Base-by-base conservation (phyloP, 2,888 invertebrate species). In the Nineta flava region DNA sequence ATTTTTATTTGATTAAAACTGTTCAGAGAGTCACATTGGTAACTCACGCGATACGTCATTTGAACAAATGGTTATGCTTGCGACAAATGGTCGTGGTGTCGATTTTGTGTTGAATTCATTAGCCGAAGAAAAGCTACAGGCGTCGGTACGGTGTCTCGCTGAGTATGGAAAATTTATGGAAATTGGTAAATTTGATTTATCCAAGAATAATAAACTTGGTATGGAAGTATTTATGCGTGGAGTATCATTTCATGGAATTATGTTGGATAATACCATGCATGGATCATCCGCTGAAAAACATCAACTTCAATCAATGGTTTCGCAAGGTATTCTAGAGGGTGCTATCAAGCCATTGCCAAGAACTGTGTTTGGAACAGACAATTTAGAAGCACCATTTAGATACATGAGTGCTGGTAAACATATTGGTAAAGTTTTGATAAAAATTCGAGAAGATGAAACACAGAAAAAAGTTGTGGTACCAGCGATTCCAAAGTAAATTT, bases 71-170 rank as follows among this genome's bases (percentile, higher is more conserved):
- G 72, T 96, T 48, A 73, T 87, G 64, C 72, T 73, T 43, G 78
- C 81, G 60, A 95, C 94, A 0, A 69, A 76, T 55, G 95, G 95
- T 32, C 77, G 76, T 57, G 94, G 94, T 52, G 95, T 96, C 5
- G 87, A 97, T 66, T 68, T 94, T 31, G 85, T 94, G 12, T 68
- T 91, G 9, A 97, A 97, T 65, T 94, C 93, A 0, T 68, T 97
- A 42, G 80, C 94, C 1, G 94, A 91, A 55, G 77, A 78, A 49
- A 77, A 77, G 61, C 66, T 79, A n/a, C 59, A 61, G 51, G 65
- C 66, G 3, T 66, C 65, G 6, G 58, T 64, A 1, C 55, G 66
- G 9, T 67, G 66, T 55, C 54, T 67, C 47, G 63, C 60, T 10
- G 52, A 53, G 19, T 63, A 62, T 45, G 66, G 79, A 43, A 63